phyloP scores from a whole-genome alignment of 2,888 invertebrate species.

The Euplexia lucipara region DNA sequence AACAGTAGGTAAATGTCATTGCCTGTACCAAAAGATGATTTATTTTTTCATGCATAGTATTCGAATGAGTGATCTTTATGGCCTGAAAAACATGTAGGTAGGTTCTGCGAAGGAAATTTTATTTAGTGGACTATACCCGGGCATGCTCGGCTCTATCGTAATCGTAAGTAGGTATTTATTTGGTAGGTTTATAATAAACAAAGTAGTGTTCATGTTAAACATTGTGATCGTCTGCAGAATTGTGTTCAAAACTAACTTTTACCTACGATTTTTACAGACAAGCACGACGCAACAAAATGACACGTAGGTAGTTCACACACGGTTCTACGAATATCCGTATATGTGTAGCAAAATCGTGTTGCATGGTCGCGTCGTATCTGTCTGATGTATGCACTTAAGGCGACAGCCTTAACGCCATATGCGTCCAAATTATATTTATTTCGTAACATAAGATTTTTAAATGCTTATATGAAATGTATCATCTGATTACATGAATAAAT shows the following conservation, averaged over 20 bases:
- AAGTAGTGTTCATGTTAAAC: conserved; percentile 5
- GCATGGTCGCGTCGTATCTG: no score
- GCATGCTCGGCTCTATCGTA: no score
- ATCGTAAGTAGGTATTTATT: no score
- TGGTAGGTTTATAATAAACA: conserved; percentile 1
- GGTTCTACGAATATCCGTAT: no score
- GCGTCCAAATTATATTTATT: conserved; percentile 12
- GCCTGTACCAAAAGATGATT: conserved; percentile 9
- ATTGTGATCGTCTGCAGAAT: conserved; percentile 5
- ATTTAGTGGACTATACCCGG: conserved; percentile 10
- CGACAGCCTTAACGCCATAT: background rate
- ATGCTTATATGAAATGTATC: background rate
- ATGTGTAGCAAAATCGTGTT: no score
- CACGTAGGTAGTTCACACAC: no score
- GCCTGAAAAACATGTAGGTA: conserved; percentile 7
- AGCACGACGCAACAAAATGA: no score
- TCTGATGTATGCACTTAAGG: no score
- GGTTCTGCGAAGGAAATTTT: conserved; percentile 16
- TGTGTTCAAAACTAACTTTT: no score
- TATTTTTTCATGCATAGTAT: conserved; percentile 56
- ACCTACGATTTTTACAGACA: no score
- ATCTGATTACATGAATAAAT: no score
- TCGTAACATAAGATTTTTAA: background rate
- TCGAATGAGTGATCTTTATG: conserved; percentile 55
- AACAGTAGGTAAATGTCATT: background rate